phyloP scores from a whole-genome alignment of 2,113 vertebrate genomes.

The Martes martes region DNA sequence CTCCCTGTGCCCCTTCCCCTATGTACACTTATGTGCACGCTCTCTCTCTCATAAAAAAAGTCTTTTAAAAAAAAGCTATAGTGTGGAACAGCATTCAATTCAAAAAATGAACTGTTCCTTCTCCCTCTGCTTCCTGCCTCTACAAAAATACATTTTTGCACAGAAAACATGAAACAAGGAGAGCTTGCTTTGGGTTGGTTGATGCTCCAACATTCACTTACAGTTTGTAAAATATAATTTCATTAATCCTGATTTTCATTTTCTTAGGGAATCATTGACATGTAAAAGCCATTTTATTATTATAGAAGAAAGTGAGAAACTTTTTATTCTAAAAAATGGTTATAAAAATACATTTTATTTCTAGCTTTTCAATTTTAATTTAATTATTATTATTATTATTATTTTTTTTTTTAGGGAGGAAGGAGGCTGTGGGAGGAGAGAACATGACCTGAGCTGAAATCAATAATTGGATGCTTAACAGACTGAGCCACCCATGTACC shows the following conservation, averaged over 20 bases:
- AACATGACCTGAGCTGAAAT: background rate
- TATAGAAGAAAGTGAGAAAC: background rate
- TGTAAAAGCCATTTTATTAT: background rate
- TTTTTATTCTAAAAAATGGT: background rate
- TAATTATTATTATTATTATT: background rate
- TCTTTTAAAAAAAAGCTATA: background rate
- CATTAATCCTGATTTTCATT: conserved; percentile 25
- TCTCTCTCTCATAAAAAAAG: background rate
- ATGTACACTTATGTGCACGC: background rate
- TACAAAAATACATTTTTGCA: background rate
- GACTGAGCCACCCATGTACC: background rate
- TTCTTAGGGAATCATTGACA: background rate
- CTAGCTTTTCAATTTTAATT: background rate
- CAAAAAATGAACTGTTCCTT: background rate
- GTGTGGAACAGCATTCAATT: background rate
- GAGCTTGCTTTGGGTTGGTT: background rate
- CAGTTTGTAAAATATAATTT: conserved; percentile 19
- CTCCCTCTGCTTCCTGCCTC: background rate
- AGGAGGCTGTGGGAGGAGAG: background rate
- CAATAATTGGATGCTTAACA: too few relatives aligned
- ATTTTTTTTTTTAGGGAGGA: background rate
- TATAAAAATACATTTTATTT: conserved; percentile 7
- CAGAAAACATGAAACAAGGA: background rate
- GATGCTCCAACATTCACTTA: background rate
- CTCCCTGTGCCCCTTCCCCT: background rate